These are phyloP conservation scores for Zygaena filipendulae DNA, from an alignment of 2,888 invertebrate genomes.

Conservation along the genomic window DNA sequence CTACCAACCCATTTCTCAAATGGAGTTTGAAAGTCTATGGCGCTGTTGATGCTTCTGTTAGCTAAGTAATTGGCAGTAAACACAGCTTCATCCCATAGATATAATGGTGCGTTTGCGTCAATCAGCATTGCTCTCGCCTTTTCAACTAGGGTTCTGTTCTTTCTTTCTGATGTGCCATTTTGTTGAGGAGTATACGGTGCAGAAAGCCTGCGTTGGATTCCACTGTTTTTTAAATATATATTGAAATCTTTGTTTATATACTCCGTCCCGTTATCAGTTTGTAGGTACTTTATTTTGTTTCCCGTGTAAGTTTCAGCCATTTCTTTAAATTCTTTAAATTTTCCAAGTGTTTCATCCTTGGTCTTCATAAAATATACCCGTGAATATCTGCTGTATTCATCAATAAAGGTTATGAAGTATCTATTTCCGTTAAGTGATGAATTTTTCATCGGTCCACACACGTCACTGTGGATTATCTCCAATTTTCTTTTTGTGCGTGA, in stretches of 20 bases:
- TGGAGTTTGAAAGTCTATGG: slow-evolving; percentile 3
- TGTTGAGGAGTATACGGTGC: slow-evolving; percentile 5
- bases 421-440: background rate
- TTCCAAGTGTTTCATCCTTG: slow-evolving; percentile 6
- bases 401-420: slow-evolving; percentile 12
- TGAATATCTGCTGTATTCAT: slow-evolving; percentile 10
- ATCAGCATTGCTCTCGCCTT: slow-evolving; percentile 8
- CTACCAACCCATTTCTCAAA: slow-evolving; percentile 6
- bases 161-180: slow-evolving; percentile 7
- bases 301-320: slow-evolving; percentile 4
- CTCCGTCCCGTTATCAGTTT: slow-evolving; percentile 4
- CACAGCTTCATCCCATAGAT: slow-evolving; percentile 10
- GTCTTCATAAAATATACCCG: slow-evolving; percentile 9
- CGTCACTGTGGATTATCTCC: slow-evolving; percentile 9
- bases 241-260: slow-evolving; percentile 6
- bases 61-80: slow-evolving; percentile 9
- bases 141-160: slow-evolving; percentile 7
- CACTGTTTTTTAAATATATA: slow-evolving; percentile 1
- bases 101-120: slow-evolving; percentile 3
- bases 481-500: slow-evolving; percentile 1
- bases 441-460: too few species aligned
- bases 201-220: slow-evolving; percentile 2
- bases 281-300: slow-evolving; percentile 1
- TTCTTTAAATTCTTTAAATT: slow-evolving; percentile 9
- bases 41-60: slow-evolving; percentile 6